phyloP scores from a whole-genome alignment of 2,888 invertebrate species.

The Calephelis perditalis region DNA sequence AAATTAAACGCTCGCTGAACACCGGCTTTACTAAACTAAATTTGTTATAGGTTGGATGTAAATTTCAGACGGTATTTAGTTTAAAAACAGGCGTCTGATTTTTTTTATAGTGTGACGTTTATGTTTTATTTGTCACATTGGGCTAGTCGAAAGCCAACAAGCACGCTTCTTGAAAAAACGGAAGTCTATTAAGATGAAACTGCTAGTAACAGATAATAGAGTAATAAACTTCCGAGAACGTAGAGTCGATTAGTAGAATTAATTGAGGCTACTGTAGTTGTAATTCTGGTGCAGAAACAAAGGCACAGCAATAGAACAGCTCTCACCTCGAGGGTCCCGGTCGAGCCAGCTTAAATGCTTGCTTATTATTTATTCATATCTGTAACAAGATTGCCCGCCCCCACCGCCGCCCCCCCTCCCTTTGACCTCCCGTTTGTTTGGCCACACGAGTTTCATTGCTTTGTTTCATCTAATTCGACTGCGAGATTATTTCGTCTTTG shows the following conservation, averaged over 20 bases:
- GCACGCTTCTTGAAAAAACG: too few relatives aligned
- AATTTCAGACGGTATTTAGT: too few relatives aligned
- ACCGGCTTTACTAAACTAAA: too few relatives aligned
- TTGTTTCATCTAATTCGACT: slow-evolving; percentile 39
- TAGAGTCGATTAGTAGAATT: slow-evolving; percentile 70
- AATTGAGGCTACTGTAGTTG: slow-evolving; percentile 59
- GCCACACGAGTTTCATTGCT: slow-evolving; percentile 45
- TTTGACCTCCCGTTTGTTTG: slow-evolving; percentile 43
- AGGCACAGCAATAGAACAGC: slow-evolving; percentile 51
- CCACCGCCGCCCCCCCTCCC: slow-evolving; percentile 36
- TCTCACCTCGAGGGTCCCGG: slow-evolving; percentile 44
- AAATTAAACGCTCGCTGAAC: too few relatives aligned
- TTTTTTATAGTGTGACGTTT: too few relatives aligned
- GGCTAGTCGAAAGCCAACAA: too few relatives aligned
- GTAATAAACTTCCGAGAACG: slow-evolving; percentile 39
- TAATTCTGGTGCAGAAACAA: slow-evolving; percentile 64
- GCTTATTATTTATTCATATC: slow-evolving; percentile 76
- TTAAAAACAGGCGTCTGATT: too few relatives aligned
- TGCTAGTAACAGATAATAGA: too few relatives aligned
- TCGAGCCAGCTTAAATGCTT: slow-evolving; percentile 54
- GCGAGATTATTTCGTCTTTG: not conserved
- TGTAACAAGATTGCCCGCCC: slow-evolving; percentile 73
- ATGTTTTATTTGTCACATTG: too few relatives aligned
- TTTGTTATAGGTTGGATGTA: slow-evolving; percentile 21
- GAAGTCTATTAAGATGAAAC: too few relatives aligned